phyloP scores from a whole-genome alignment of 2,797 vertebrate genomes.

The Tapirus indicus region DNA sequence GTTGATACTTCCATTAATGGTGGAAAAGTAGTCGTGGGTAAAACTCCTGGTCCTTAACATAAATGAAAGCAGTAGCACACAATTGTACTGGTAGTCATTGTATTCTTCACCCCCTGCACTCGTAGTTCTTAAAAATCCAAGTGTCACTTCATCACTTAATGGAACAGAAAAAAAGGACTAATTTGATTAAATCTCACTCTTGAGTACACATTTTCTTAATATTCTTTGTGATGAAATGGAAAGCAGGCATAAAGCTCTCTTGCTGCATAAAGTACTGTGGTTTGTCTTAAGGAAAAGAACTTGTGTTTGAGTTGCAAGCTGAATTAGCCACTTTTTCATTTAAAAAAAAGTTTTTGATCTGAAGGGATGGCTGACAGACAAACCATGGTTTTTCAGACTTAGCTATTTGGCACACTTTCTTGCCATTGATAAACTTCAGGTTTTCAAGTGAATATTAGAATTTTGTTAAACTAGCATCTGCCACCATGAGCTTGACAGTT shows the following conservation, averaged over 20 bases:
- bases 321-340: neutral
- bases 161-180: neutral
- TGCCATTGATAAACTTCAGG: neutral
- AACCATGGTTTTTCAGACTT: neutral
- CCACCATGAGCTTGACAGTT: neutral
- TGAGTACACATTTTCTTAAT: neutral
- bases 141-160: neutral
- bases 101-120: neutral
- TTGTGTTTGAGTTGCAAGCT: neutral
- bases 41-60: neutral
- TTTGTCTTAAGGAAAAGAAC: neutral
- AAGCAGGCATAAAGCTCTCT: neutral
- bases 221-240: neutral
- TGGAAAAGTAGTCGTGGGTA: neutral
- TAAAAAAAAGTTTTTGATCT: neutral
- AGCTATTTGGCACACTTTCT: conserved; percentile 14
- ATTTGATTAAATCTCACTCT: neutral
- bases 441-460: neutral
- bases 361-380: neutral
- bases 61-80: neutral
- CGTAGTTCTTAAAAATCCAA: neutral
- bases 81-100: neutral
- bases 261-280: neutral
- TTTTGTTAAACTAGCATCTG: neutral
- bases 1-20: neutral